Evolutionary conservation across 2,888 invertebrate genomes (phyloP).

Genomic region (Rhimphoctona megacephalus): DNA sequence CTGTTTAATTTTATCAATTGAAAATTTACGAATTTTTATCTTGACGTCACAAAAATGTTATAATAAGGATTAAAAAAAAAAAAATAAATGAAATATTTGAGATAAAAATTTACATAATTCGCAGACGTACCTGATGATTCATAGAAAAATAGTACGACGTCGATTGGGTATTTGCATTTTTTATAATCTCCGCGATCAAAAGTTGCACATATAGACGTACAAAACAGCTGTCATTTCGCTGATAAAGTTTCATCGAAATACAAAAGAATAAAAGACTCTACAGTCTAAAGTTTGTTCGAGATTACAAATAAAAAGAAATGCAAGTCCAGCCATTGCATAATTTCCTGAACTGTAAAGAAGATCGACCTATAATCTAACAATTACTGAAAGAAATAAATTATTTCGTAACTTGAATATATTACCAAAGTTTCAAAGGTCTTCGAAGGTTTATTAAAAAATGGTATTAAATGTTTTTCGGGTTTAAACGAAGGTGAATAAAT

Average conservation of each 20-base stretch:
- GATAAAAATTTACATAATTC: not conserved
- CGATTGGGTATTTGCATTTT: constrained; percentile 22
- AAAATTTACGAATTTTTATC: constrained; percentile 5
- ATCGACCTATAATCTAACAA: not conserved
- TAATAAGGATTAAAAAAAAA: not conserved
- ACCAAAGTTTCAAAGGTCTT: not conserved
- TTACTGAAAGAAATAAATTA: not conserved
- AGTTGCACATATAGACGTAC: not conserved
- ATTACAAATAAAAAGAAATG: not conserved
- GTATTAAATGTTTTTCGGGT: not conserved
- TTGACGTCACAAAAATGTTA: constrained; percentile 1
- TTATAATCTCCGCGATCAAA: constrained; percentile 16
- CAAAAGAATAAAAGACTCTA: not conserved
- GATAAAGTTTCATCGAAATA: constrained; percentile 5
- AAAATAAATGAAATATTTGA: not conserved
- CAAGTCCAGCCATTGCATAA: not conserved
- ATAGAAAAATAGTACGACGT: constrained; percentile 7
- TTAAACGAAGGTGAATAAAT: not conserved
- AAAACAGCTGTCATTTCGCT: constrained; percentile 36
- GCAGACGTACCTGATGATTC: not conserved
- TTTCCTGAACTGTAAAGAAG: not conserved
- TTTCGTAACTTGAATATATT: not conserved
- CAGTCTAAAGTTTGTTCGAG: not conserved
- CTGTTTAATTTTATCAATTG: constrained; percentile 10
- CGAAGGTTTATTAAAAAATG: not conserved